Conservation (phyloP, 2,797 vertebrate genomes). For the Hemibagrus guttatus region DNA sequence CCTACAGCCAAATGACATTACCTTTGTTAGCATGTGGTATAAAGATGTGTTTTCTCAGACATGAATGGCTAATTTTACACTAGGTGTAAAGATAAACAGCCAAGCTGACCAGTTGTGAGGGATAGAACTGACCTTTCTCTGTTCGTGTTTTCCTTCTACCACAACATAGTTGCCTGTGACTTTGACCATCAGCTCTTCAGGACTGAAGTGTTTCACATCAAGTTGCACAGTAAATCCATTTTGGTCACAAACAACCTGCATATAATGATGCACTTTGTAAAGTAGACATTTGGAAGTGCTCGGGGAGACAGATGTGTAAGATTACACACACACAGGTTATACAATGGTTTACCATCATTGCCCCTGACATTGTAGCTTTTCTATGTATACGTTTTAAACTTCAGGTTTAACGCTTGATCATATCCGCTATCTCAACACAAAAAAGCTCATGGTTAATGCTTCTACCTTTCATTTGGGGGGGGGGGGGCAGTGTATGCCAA, state of each 20-base stretch:
- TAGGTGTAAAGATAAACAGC: not conserved
- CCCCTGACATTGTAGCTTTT: not conserved
- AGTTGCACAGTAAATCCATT: conserved; percentile 74
- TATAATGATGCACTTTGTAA: conserved; percentile 26
- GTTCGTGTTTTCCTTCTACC: conserved; percentile 78
- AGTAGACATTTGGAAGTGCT: not conserved
- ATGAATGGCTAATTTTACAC: not conserved
- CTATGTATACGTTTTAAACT: not conserved
- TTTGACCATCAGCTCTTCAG: conserved; percentile 76
- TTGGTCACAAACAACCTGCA: conserved; percentile 73
- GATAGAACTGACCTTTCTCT: conserved; percentile 69
- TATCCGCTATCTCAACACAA: not conserved
- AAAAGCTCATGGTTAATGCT: not conserved
- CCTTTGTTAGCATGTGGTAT: too few species aligned
- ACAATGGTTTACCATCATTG: not conserved
- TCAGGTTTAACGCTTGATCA: not conserved
- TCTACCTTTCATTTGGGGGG: not conserved
- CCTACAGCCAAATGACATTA: conserved; percentile 47
- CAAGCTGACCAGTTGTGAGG: too few species aligned
- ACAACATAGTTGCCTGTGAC: conserved; percentile 78
- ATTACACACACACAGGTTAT: not conserved
- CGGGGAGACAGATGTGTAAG: not conserved
- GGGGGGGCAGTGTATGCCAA: not conserved
- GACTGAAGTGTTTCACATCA: conserved; percentile 76
- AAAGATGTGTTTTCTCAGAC: not conserved